These are phyloP conservation scores for Festucalex cinctus DNA, from an alignment of 2,113 vertebrate species.

Conservation along the genomic window DNA sequence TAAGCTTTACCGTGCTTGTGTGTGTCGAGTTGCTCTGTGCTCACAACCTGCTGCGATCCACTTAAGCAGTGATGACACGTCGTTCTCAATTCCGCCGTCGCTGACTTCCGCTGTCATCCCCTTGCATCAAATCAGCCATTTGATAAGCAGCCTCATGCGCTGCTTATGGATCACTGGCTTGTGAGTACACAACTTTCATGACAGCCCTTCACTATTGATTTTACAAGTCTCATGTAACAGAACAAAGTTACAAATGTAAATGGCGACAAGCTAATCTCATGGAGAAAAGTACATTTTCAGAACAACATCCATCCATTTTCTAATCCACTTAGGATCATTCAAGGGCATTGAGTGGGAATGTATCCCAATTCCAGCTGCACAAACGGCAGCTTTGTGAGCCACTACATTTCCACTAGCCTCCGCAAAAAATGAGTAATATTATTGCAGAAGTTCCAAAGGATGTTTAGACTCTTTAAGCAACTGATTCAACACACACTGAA, in stretches of 20 bases:
- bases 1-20: background rate
- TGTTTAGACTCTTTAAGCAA: no score
- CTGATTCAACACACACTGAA: no score
- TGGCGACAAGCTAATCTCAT: background rate
- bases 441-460: no score
- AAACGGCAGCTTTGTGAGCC: no score
- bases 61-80: background rate
- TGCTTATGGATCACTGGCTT: constrained; percentile 22
- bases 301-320: background rate
- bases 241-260: background rate
- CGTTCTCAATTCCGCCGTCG: background rate
- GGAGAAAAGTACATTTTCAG: background rate
- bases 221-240: constrained; percentile 8
- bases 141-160: constrained; percentile 2
- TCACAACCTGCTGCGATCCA: background rate
- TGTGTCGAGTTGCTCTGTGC: background rate
- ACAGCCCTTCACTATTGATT: constrained; percentile 4
- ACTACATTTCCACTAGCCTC: no score
- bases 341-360: background rate
- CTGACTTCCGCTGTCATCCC: constrained; percentile 12
- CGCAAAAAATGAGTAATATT: no score
- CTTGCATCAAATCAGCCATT: constrained; percentile 5
- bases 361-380: no score
- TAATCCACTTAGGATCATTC: background rate
- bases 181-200: constrained; percentile 18